phyloP scores from a whole-genome alignment of 1,140 invertebrate species.

The Zaprionus taronus region DNA sequence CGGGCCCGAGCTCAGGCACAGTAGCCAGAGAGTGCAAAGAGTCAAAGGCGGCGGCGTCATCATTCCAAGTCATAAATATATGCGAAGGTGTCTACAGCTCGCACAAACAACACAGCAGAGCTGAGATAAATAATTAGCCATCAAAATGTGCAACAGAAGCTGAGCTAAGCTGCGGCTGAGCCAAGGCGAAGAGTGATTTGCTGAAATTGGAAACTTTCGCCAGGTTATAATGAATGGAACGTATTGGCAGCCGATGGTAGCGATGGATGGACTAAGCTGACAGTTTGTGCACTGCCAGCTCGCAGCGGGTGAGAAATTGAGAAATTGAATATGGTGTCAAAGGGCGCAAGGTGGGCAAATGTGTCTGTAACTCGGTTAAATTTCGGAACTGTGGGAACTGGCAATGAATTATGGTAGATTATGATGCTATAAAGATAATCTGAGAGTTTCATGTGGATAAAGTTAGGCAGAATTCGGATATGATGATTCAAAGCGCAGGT shows the following conservation, averaged over 20 bases:
- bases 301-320: slow-evolving; percentile 45
- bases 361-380: background rate
- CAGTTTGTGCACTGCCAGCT: background rate
- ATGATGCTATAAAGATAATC: background rate
- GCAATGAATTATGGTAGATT: background rate
- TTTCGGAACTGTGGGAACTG: background rate
- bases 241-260: slow-evolving; percentile 27
- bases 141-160: slow-evolving; percentile 53
- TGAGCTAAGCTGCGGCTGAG: slow-evolving; percentile 23
- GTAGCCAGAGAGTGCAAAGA: slow-evolving; percentile 19
- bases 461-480: background rate
- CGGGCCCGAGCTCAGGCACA: background rate
- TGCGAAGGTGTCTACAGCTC: slow-evolving; percentile 17
- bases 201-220: slow-evolving; percentile 52
- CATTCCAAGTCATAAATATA: slow-evolving; percentile 33
- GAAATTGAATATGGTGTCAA: slow-evolving; percentile 18
- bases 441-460: background rate
- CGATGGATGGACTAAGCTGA: slow-evolving; percentile 8
- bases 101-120: slow-evolving; percentile 27
- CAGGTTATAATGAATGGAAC: slow-evolving; percentile 40
- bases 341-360: slow-evolving; percentile 1
- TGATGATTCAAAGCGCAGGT: background rate
- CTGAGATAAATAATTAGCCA: slow-evolving; percentile 47
- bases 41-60: slow-evolving; percentile 5
- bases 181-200: slow-evolving; percentile 31